phyloP scores from a whole-genome alignment of 2,797 vertebrate genomes.

The Sebastes wilsoni region DNA sequence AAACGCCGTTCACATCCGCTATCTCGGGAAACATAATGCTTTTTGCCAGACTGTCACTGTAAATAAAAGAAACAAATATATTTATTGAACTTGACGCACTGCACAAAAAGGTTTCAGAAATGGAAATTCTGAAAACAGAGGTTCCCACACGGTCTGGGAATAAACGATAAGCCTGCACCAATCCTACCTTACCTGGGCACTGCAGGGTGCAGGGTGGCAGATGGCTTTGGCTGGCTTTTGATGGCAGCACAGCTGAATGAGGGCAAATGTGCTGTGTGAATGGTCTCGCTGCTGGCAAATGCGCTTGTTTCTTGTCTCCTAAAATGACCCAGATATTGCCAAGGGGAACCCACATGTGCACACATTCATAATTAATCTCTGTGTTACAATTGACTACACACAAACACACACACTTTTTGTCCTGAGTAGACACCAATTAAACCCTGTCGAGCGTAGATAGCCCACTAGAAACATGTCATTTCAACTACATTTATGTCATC shows the following conservation, averaged over 20 bases:
- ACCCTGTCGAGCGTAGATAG: not conserved
- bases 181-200: slow-evolving; percentile 33
- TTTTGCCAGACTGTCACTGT: slow-evolving; percentile 13
- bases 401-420: not conserved
- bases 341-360: slow-evolving; percentile 12
- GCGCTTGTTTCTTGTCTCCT: slow-evolving; percentile 34
- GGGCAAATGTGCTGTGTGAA: slow-evolving; percentile 37
- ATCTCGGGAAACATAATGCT: not conserved
- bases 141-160: slow-evolving; percentile 23
- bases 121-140: slow-evolving; percentile 13
- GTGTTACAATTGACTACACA: not conserved
- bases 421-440: slow-evolving; percentile 1
- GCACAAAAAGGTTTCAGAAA: slow-evolving; percentile 21
- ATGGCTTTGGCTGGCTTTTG: slow-evolving; percentile 45
- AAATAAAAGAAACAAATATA: slow-evolving; percentile 11
- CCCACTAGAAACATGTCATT: not conserved
- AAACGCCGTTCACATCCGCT: slow-evolving; percentile 1
- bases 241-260: slow-evolving; percentile 34
- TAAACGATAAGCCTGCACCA: slow-evolving; percentile 46
- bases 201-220: slow-evolving; percentile 32
- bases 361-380: slow-evolving; percentile 14
- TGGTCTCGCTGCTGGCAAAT: slow-evolving; percentile 32
- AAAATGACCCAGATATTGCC: slow-evolving; percentile 40
- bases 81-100: slow-evolving; percentile 3
- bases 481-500: not conserved